Conservation (phyloP, 2,797 vertebrate genomes). For the Aselliscus stoliczkanus region DNA sequence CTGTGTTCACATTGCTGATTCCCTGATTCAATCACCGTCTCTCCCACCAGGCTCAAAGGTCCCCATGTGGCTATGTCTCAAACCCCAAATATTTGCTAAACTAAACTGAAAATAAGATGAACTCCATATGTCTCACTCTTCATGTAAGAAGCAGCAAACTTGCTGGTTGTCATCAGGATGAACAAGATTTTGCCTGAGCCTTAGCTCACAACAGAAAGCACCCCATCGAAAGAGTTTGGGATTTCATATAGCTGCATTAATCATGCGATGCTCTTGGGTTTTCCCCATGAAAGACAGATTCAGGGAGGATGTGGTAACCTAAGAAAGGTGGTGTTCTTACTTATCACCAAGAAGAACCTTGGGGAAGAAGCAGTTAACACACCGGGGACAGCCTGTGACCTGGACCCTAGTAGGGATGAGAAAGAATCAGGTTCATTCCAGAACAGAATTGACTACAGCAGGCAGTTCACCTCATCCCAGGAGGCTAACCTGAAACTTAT, state of each 20-base stretch:
- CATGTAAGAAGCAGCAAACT: fast-evolving
- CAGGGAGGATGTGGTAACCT: neutral
- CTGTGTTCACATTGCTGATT: neutral
- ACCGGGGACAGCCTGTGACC: neutral
- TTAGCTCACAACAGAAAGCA: neutral
- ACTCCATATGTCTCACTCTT: neutral
- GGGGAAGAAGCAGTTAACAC: neutral
- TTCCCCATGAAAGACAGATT: neutral
- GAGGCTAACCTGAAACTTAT: constrained; percentile 29
- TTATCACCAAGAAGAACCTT: neutral
- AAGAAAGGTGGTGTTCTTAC: neutral
- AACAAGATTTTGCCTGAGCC: neutral
- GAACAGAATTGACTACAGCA: neutral
- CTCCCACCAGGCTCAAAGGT: neutral
- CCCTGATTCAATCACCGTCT: neutral
- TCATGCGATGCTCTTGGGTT: neutral
- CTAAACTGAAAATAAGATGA: neutral
- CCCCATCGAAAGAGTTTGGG: neutral
- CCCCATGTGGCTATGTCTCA: neutral
- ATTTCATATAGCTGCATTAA: neutral
- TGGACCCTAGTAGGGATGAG: neutral
- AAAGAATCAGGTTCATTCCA: neutral
- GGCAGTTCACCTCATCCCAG: neutral
- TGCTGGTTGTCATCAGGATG: neutral
- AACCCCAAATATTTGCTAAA: neutral